Percentiles rank a stretch among this genome's conserved stretches.
These are phyloP conservation scores for Hypolimnas misippus DNA, from an alignment of 2,888 invertebrate species.

Conservation along the genomic window DNA sequence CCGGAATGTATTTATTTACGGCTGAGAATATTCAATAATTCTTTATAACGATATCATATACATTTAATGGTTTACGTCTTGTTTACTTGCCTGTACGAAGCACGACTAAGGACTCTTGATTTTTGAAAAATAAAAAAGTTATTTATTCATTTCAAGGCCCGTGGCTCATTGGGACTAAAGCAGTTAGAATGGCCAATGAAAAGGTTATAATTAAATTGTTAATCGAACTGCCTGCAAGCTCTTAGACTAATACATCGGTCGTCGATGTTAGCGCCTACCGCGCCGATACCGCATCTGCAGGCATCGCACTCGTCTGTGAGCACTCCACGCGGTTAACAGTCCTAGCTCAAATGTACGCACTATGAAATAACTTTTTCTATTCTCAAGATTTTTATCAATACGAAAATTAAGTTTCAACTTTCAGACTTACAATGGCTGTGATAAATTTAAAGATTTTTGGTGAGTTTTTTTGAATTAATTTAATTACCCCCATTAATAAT, in stretches of 20 bases:
- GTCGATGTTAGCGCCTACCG: constrained; percentile 9
- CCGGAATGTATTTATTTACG: too few relatives aligned
- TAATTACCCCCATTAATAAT: constrained; percentile 21
- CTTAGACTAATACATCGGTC: constrained; percentile 8
- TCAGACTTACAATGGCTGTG: constrained; percentile 67
- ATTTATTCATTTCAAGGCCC: too few relatives aligned
- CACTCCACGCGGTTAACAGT: constrained; percentile 32
- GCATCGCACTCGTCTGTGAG: constrained; percentile 29
- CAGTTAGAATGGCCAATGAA: too few relatives aligned
- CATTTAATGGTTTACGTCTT: too few relatives aligned
- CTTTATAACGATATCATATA: too few relatives aligned
- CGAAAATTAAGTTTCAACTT: constrained; percentile 4
- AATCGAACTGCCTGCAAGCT: not conserved
- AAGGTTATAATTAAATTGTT: too few relatives aligned
- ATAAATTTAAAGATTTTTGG: constrained; percentile 68
- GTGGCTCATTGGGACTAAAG: too few relatives aligned
- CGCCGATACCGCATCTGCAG: constrained; percentile 21
- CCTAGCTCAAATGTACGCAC: constrained; percentile 28
- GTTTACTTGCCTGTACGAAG: too few relatives aligned
- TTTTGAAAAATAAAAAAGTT: too few relatives aligned
- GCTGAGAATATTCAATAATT: too few relatives aligned
- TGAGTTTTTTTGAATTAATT: constrained; percentile 53
- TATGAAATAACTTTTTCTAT: constrained; percentile 25
- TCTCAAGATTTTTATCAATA: constrained; percentile 19
- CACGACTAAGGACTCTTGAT: too few relatives aligned